These are phyloP conservation scores for Napeogenes inachia DNA, from an alignment of 2,888 invertebrate species.

Conservation along the genomic window DNA sequence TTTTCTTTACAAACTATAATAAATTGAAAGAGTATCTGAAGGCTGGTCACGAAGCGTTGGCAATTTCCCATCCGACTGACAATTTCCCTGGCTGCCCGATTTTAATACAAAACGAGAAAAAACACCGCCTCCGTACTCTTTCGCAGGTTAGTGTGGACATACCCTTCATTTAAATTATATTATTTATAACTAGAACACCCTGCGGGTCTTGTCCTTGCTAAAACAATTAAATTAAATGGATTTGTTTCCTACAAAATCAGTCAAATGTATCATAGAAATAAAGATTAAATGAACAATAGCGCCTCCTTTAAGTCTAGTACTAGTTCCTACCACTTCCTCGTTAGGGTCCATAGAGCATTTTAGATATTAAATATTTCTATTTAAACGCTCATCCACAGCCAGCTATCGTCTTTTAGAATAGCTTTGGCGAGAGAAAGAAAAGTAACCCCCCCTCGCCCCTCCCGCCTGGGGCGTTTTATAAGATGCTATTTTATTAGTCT, in stretches of 20 bases:
- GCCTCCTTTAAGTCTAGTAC: too few relatives aligned
- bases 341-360: too few relatives aligned
- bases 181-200: too few relatives aligned
- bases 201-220: too few relatives aligned
- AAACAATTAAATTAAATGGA: too few relatives aligned
- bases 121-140: constrained; percentile 48
- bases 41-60: constrained; percentile 57
- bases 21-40: constrained; percentile 38
- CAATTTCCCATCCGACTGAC: constrained; percentile 75
- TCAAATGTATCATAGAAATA: too few relatives aligned
- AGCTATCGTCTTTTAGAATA: constrained; percentile 41
- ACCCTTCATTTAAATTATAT: constrained; percentile 10
- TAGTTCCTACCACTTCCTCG: too few relatives aligned
- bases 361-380: neutral
- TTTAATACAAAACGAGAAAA: constrained; percentile 77
- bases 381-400: constrained; percentile 38
- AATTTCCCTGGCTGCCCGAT: constrained; percentile 73
- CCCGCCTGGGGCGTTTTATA: constrained; percentile 46
- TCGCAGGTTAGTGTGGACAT: constrained; percentile 41
- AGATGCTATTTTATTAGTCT: constrained; percentile 60
- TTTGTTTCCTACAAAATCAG: too few relatives aligned
- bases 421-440: constrained; percentile 65
- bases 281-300: too few relatives aligned
- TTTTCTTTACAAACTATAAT: constrained; percentile 11
- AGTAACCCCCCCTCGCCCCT: constrained; percentile 38